Conservation (phyloP, 37 sponge, comb jelly and placozoan species). For the Crambe crambe region DNA sequence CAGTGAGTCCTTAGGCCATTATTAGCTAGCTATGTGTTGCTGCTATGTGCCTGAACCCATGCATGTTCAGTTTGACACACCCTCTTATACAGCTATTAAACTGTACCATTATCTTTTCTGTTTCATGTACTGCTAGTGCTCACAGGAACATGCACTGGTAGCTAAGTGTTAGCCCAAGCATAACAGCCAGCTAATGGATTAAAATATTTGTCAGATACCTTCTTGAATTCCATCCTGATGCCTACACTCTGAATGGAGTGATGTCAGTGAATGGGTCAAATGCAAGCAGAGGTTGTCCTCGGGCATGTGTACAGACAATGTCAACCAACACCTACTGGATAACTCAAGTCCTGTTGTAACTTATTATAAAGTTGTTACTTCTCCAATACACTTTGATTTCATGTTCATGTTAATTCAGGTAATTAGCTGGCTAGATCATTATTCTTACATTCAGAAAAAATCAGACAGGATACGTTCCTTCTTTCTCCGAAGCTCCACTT, state of each 20-base stretch:
- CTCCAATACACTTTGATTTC: too few relatives aligned
- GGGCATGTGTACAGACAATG: background rate
- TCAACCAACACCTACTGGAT: too few relatives aligned
- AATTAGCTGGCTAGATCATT: slow-evolving; percentile 3
- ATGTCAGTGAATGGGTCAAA: background rate
- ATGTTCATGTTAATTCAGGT: too few relatives aligned
- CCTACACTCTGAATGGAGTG: background rate
- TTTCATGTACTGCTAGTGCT: background rate
- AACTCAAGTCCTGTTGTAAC: background rate
- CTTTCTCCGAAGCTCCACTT: too few relatives aligned
- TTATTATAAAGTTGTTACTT: slow-evolving; percentile 5
- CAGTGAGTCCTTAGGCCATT: too few relatives aligned
- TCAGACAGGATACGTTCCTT: too few relatives aligned
- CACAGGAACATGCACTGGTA: background rate
- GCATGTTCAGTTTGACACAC: too few relatives aligned
- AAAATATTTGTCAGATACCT: background rate
- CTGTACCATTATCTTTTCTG: background rate
- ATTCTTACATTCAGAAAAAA: background rate
- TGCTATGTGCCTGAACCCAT: too few relatives aligned
- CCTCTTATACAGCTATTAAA: background rate
- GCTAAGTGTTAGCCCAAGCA: background rate
- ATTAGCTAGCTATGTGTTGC: too few relatives aligned
- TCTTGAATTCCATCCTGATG: background rate
- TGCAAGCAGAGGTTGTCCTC: background rate
- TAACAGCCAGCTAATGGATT: background rate